phyloP scores from a whole-genome alignment of 2,888 invertebrate species.

The Aquatica leii region DNA sequence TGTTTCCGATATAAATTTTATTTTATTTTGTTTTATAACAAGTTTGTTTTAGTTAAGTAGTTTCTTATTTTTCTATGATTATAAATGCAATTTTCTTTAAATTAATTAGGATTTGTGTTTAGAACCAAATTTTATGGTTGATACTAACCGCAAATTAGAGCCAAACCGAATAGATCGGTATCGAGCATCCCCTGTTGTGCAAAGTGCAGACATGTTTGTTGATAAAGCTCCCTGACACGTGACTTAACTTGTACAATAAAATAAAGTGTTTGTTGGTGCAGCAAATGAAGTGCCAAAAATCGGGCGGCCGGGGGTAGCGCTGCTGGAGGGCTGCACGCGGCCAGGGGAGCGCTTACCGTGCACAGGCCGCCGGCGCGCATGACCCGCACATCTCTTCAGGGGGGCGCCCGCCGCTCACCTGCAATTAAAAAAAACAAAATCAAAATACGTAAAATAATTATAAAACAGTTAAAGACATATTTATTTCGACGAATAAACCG shows the following conservation, averaged over 20 bases:
- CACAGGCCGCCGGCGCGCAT: slow-evolving; percentile 72
- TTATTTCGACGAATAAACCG: slow-evolving; percentile 15
- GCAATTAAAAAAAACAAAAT: slow-evolving; percentile 19
- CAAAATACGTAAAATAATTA: slow-evolving; percentile 2
- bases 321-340: slow-evolving; percentile 75
- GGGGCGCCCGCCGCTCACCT: slow-evolving; percentile 51
- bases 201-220: slow-evolving; percentile 81
- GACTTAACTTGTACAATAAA: slow-evolving; percentile 79
- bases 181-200: slow-evolving; percentile 84
- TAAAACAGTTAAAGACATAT: neutral
- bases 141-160: slow-evolving; percentile 81
- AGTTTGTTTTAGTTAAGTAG: no score
- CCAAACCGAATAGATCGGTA: slow-evolving; percentile 86
- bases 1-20: no score
- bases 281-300: slow-evolving; percentile 71
- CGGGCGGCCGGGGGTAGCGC: slow-evolving; percentile 70
- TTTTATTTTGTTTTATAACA: no score
- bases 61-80: no score
- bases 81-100: no score
- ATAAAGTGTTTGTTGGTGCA: slow-evolving; percentile 67
- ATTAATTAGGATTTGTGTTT: no score
- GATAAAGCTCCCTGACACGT: slow-evolving; percentile 83
- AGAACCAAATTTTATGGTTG: no score
- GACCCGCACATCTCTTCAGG: slow-evolving; percentile 55
- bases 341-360: slow-evolving; percentile 83